A percentile compares a stretch with the other conserved stretches of the same genome.
phyloP scores from a whole-genome alignment of 2,113 vertebrate species.

The Coregonus clupeaformis region DNA sequence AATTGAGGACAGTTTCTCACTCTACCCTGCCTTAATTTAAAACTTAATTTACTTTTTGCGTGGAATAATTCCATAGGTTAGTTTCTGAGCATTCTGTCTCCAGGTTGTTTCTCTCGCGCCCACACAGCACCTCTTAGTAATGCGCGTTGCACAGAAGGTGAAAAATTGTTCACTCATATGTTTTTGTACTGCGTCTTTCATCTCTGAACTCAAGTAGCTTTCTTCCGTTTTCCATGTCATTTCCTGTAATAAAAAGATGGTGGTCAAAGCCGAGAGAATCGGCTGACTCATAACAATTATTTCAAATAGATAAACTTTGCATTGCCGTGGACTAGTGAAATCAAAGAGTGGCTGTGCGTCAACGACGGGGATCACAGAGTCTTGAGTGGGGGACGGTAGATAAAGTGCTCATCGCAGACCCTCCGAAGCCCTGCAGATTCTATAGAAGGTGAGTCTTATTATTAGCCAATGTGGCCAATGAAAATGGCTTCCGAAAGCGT shows the following conservation, averaged over 20 bases:
- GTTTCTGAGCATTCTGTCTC: background rate
- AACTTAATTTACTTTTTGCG: too few species aligned
- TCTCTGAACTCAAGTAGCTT: constrained; percentile 77
- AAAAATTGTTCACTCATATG: constrained; percentile 8
- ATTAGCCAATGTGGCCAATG: constrained; percentile 82
- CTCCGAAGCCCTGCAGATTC: constrained; percentile 27
- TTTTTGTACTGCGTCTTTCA: constrained; percentile 44
- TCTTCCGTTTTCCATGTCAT: constrained; percentile 93
- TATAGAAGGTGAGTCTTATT: constrained; percentile 79
- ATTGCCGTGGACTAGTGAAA: constrained; percentile 60
- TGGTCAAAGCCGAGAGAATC: constrained; percentile 86
- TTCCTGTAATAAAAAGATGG: constrained; percentile 96
- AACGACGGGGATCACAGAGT: constrained; percentile 15
- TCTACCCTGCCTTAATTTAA: too few species aligned
- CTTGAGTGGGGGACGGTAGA: constrained; percentile 17
- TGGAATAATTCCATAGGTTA: background rate
- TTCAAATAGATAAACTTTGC: constrained; percentile 67
- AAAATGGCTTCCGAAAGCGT: constrained; percentile 80
- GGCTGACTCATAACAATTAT: constrained; percentile 70
- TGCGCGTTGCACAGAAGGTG: background rate
- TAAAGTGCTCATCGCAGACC: background rate
- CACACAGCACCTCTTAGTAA: background rate
- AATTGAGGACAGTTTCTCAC: too few species aligned
- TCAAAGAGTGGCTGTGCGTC: constrained; percentile 34
- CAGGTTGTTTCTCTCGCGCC: background rate